Evolutionary conservation across 2,113 vertebrate genomes (phyloP), one percentile per base, ranked within the genome.

Genomic region (Myxocyprinus asiaticus): DNA sequence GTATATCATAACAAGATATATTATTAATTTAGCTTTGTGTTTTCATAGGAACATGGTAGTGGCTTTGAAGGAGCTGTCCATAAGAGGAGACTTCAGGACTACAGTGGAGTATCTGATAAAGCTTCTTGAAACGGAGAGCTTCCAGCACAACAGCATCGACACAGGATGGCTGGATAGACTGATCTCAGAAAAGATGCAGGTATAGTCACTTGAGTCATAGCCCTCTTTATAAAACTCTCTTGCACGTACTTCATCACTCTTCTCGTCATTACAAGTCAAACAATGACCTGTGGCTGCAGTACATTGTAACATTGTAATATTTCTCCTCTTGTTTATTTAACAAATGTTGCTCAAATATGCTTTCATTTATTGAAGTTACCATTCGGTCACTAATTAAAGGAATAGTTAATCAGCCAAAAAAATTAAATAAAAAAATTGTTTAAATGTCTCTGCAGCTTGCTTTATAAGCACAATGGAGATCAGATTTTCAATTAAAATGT

Each of bases 101-200:
- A 99, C 98, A 0, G 98, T 99, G 11, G 98, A 99, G 82, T 99
- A 99, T 85, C 89, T 99, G 86, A 99, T 98, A 71, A 98, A 99
- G 65, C 91, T 99, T 56, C 87, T 99, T 86, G 98, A 99, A 89
- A 99, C 98, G 0, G 96, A 99, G 88, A 97, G 95, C 89, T 99
- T 99, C 89, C 98, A 99, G 88, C 92, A 96, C 75, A 99, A 99
- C 88, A 94, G 87, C 89, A 99, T 99, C 0, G 96, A 99, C 87
- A 99, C 98, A 0, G 97, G 98, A 88, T 99, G 98, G 98, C 85
- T 99, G 87, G 97, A 99, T 83, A 92, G 96, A 71, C 94, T 99
- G 1, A 99, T 99, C 79, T 93, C 97, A 0, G 97, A 99, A 91
- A 99, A 99, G 95, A 98, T 99, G 85, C 98, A 99, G 97, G 97